Percentiles rank a stretch among this genome's conserved stretches.
Conservation (phyloP, 2,888 invertebrate genomes). For the Thymelicus acteon region DNA sequence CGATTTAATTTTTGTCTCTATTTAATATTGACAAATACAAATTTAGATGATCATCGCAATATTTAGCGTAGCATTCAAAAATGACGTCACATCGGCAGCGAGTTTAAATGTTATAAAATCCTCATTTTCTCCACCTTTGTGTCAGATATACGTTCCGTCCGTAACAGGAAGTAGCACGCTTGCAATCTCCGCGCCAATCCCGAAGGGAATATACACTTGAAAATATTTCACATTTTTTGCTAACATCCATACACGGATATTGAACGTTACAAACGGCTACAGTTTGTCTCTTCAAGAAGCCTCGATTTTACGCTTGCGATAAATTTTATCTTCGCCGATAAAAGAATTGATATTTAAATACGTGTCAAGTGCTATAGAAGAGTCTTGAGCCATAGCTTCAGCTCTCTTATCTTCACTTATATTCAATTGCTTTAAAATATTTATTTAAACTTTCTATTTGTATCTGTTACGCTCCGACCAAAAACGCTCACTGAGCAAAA, state of each 20-base stretch:
- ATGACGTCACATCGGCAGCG: background rate
- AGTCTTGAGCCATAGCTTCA: background rate
- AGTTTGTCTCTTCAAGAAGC: constrained; percentile 37
- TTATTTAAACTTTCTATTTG: too few species aligned
- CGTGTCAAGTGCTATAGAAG: background rate
- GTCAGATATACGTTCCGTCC: constrained; percentile 28
- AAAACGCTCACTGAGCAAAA: too few species aligned
- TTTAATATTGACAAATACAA: too few species aligned
- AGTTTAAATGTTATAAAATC: constrained; percentile 7
- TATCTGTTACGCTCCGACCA: too few species aligned
- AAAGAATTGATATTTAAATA: constrained; percentile 8
- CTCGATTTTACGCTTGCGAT: constrained; percentile 40
- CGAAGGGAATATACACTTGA: constrained; percentile 40
- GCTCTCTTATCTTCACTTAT: too few species aligned
- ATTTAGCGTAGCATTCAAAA: background rate
- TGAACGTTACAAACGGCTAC: constrained; percentile 37
- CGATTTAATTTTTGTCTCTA: too few species aligned
- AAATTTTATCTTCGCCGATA: constrained; percentile 22
- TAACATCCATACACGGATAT: constrained; percentile 40
- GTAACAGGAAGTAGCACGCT: constrained; percentile 35
- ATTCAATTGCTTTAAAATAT: too few species aligned
- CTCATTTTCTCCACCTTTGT: constrained; percentile 30
- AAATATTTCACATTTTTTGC: constrained; percentile 40
- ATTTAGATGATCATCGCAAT: too few species aligned
- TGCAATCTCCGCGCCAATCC: constrained; percentile 39